Evolutionary conservation across 2,888 invertebrate species (phyloP).

Genomic region (Lamproptera curius): DNA sequence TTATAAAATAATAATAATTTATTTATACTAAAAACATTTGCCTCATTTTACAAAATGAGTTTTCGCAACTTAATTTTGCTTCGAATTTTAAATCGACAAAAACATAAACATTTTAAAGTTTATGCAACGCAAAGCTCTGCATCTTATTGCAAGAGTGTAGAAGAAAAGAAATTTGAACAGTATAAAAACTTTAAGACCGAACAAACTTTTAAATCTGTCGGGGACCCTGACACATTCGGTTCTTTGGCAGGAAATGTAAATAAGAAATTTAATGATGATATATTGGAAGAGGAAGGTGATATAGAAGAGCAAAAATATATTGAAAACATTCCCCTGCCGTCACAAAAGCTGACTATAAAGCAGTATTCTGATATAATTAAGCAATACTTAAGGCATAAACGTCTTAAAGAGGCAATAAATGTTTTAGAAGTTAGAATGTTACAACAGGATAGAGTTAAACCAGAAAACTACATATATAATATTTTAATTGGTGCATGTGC

Average conservation of each 20-base stretch:
- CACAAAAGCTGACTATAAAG: conserved; percentile 76
- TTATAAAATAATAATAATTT: too few species aligned
- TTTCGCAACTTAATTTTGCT: conserved; percentile 27
- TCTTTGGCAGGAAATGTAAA: conserved; percentile 45
- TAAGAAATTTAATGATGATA: conserved; percentile 34
- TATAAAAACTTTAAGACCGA: conserved; percentile 49
- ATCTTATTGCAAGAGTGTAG: conserved; percentile 23
- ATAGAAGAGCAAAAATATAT: conserved; percentile 78
- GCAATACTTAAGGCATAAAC: conserved; percentile 78
- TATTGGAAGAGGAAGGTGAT: conserved; percentile 75
- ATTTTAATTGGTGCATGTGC: conserved; percentile 91
- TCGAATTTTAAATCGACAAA: conserved; percentile 4
- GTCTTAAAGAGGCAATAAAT: conserved; percentile 87
- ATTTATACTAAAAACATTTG: too few species aligned
- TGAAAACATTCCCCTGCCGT: conserved; percentile 65
- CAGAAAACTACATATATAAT: conserved; percentile 88
- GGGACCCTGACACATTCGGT: conserved; percentile 80
- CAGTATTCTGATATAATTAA: conserved; percentile 87
- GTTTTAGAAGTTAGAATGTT: conserved; percentile 88
- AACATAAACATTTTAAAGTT: conserved; percentile 1
- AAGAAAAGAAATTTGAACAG: conserved; percentile 32
- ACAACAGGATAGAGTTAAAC: conserved; percentile 86
- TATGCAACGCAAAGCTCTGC: neutral
- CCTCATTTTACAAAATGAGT: conserved; percentile 36
- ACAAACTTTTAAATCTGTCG: conserved; percentile 45